Evolutionary conservation across 1,140 invertebrate species (phyloP).

Genomic region (Macrotrachela quadricornifera): DNA sequence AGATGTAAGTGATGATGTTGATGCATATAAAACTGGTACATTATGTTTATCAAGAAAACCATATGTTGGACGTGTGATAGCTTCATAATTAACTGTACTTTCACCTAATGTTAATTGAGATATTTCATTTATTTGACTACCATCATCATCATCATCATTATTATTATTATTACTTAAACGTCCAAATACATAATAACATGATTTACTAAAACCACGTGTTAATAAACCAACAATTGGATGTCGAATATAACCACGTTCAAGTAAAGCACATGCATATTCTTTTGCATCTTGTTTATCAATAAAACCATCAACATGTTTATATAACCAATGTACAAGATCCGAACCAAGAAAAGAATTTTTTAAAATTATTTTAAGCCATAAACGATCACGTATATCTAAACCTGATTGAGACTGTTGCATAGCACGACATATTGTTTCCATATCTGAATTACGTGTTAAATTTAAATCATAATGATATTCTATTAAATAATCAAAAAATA

Average conservation of each 20-base stretch:
- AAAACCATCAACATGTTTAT: conserved; percentile 78
- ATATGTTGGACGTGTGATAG: too few relatives aligned
- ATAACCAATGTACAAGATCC: conserved; percentile 89
- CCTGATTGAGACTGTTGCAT: conserved; percentile 88
- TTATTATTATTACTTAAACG: too few relatives aligned
- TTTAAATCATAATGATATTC: conserved; percentile 22
- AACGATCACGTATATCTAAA: conserved; percentile 79
- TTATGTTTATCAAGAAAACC: too few relatives aligned
- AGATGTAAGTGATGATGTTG: too few relatives aligned
- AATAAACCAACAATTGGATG: conserved; percentile 97
- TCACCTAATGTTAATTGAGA: too few relatives aligned
- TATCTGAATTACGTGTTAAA: conserved; percentile 52
- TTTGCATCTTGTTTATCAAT: conserved; percentile 72
- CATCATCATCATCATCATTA: too few relatives aligned
- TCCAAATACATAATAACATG: conserved; percentile 94
- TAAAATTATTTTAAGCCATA: conserved; percentile 98
- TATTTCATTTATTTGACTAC: too few relatives aligned
- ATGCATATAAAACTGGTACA: too few relatives aligned
- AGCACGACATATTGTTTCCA: conserved; percentile 64
- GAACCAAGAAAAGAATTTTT: conserved; percentile 94
- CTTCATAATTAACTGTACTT: too few relatives aligned
- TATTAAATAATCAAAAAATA: too few relatives aligned
- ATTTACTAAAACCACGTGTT: conserved; percentile 96
- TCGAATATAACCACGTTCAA: conserved; percentile 79
- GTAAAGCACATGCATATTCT: conserved; percentile 83